phyloP scores from a whole-genome alignment of 2,113 vertebrate species.

The Notothenia coriiceps region DNA sequence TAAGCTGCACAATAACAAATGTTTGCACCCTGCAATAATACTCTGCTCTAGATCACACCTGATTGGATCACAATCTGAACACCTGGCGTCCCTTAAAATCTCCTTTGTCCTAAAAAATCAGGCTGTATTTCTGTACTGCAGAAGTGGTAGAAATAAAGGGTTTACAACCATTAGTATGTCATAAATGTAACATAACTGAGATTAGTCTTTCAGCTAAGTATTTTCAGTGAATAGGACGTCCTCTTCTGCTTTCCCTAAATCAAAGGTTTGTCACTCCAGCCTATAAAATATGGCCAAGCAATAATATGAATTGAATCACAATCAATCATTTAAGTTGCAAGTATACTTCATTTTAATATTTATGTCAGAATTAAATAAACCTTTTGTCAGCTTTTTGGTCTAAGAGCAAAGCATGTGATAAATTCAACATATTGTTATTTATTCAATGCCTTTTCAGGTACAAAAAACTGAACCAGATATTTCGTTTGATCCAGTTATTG shows the following conservation, averaged over 20 bases:
- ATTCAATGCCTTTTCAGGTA: not conserved
- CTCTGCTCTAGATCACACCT: conserved; percentile 24
- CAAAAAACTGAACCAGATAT: conserved; percentile 8
- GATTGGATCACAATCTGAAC: conserved; percentile 52
- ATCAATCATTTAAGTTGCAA: not conserved
- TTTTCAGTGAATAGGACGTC: not conserved
- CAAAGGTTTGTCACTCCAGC: conserved; percentile 9
- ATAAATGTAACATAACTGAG: not conserved
- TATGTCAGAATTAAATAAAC: not conserved
- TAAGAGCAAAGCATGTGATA: not conserved
- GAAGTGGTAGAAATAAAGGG: not conserved
- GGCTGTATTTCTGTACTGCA: not conserved
- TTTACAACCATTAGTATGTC: not conserved
- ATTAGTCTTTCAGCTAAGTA: not conserved
- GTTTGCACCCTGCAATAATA: conserved; percentile 14
- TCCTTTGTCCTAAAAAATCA: conserved; percentile 32
- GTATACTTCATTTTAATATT: not conserved
- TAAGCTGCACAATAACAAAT: conserved; percentile 27
- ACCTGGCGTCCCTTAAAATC: conserved; percentile 46
- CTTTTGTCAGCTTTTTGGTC: not conserved
- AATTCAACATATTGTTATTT: not conserved
- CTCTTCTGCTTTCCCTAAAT: not conserved
- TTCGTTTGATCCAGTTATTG: conserved; percentile 20
- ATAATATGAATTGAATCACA: conserved; percentile 9
- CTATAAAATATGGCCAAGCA: not conserved